Conservation (phyloP, 2,113 vertebrate species). For the Pygoscelis antarcticus region DNA sequence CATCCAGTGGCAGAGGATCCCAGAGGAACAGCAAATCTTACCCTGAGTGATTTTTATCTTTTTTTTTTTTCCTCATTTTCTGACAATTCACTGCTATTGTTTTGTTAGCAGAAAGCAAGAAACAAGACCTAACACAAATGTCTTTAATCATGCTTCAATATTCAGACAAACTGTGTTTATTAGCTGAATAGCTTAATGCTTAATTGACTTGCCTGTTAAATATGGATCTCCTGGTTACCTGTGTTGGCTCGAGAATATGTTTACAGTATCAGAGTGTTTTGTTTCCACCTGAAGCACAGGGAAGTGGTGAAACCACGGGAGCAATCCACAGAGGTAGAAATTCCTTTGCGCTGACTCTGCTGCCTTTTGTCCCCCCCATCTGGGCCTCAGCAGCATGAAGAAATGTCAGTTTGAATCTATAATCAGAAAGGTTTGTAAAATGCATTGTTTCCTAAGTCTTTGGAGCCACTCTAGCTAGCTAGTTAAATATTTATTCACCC, state of each 20-base stretch:
- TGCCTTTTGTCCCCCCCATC: conserved; percentile 22
- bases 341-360: conserved; percentile 40
- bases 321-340: background rate
- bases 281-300: conserved; percentile 18
- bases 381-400: conserved; percentile 34
- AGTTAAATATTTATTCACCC: conserved; percentile 52
- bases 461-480: background rate
- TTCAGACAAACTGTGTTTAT: background rate
- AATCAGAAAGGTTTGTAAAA: conserved; percentile 7
- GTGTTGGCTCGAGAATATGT: background rate
- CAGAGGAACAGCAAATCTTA: background rate
- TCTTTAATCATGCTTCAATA: background rate
- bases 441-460: conserved; percentile 26
- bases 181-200: background rate
- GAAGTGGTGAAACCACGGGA: background rate
- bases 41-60: background rate
- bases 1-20: background rate
- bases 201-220: background rate
- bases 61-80: background rate
- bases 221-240: background rate
- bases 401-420: conserved; percentile 31
- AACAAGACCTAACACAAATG: background rate
- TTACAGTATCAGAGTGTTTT: background rate
- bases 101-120: background rate
- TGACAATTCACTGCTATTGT: accelerated